Evolutionary conservation across 2,797 vertebrate genomes (phyloP), one percentile per base, ranked within the genome.

Genomic region (Pseudomugil gertrudae): DNA sequence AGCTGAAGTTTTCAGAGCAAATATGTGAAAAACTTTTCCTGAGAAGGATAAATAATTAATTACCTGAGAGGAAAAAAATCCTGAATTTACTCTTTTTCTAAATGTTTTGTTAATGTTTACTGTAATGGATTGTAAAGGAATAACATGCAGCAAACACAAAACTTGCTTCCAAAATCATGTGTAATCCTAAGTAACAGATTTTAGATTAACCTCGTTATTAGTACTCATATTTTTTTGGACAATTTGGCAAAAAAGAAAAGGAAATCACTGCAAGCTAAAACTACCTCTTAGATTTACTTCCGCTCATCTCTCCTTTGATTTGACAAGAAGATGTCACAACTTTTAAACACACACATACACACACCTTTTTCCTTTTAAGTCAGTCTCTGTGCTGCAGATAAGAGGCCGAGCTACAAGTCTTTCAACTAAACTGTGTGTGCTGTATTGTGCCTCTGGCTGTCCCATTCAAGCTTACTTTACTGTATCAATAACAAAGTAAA

Each of bases 401-500:
- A 86, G 73, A 86, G 64, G 48, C 35, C 50, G 32, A 26, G 58
- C 70, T 63, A 56, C 80, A 79, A 57, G 47, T 79, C 76, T 84
- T 78, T 81, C 63, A 80, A 78, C 75, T 80, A 38, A 51, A 75
- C 70, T 68, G 47, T 32, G 32, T 40, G 38, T 13, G n/a, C 43
- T 29, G 40, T 40, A 32, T 23, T 51, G 11, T 7, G 72, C 87
- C 84, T 69, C 54, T 2, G 83, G 89, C 86, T 66, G 63, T 75
- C 75, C 71, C 47, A 48, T 50, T 78, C 57, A 48, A 57, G 69
- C 66, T 67, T 78, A 72, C 81, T 81, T 84, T 59, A 72, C 82
- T 74, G 80, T 80, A 81, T 91, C 87, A 85, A 84, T 85, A 86
- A 87, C 90, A 89, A 80, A 88, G 87, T 74, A 52, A 87, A 80